phyloP scores from a whole-genome alignment of 1,140 invertebrate genomes.

The Cecropterus lyciades region DNA sequence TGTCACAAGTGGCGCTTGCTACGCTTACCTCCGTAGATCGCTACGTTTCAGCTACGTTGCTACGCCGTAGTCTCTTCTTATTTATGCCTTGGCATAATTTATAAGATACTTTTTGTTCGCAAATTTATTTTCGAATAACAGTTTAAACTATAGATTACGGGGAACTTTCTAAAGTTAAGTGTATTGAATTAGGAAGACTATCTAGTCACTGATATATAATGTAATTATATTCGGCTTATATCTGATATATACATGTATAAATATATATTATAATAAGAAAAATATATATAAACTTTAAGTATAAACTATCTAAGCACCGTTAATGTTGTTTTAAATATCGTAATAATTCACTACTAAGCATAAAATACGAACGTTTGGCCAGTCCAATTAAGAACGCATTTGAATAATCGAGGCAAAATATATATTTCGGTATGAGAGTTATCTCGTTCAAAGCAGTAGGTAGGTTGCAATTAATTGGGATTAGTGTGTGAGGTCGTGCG shows the following conservation, averaged over 20 bases:
- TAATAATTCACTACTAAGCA: conserved; percentile 28
- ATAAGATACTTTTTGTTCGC: conserved; percentile 54
- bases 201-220: not conserved
- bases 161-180: not conserved
- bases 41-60: conserved; percentile 59
- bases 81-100: conserved; percentile 55
- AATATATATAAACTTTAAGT: not conserved
- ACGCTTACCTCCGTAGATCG: conserved; percentile 61
- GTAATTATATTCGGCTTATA: not conserved
- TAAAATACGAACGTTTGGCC: conserved; percentile 31
- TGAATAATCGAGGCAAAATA: conserved; percentile 27
- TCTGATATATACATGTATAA: too few relatives aligned
- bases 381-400: conserved; percentile 33
- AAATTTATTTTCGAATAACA: conserved; percentile 20
- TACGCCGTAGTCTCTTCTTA: conserved; percentile 55
- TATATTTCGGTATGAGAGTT: conserved; percentile 36
- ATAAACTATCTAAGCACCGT: not conserved
- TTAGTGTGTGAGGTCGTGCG: conserved; percentile 74
- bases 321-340: conserved; percentile 25
- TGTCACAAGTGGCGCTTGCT: conserved; percentile 54
- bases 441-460: conserved; percentile 55
- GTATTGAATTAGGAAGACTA: not conserved
- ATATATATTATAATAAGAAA: not conserved
- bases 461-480: conserved; percentile 72
- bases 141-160: conserved; percentile 2